Conservation (phyloP, 2,797 vertebrate species). For the Sebastes goodei region DNA sequence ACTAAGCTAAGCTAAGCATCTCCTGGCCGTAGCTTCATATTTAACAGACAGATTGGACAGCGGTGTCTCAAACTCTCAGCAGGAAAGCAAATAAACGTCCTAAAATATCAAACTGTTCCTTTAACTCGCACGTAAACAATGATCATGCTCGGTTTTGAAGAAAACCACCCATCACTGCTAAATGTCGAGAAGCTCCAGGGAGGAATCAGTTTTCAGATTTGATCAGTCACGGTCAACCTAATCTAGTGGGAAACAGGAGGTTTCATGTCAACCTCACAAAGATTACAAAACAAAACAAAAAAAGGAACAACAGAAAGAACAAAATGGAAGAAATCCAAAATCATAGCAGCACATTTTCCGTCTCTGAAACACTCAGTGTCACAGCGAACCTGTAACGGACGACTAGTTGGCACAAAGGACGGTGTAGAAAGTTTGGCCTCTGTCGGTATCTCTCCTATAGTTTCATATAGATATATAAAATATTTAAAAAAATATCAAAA, state of each 20-base stretch:
- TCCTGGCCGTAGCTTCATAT: neutral
- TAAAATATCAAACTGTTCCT: slow-evolving; percentile 15
- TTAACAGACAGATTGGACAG: neutral
- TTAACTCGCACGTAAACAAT: neutral
- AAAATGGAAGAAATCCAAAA: slow-evolving; percentile 31
- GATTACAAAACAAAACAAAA: neutral
- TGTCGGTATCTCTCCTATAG: slow-evolving; percentile 61
- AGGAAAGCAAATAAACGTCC: neutral
- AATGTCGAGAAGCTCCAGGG: slow-evolving; percentile 9
- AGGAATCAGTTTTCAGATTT: slow-evolving; percentile 15
- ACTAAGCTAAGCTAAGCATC: neutral
- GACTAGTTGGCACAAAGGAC: slow-evolving; percentile 81
- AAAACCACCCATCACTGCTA: neutral
- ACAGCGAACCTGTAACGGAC: slow-evolving; percentile 56
- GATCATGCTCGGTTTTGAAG: neutral
- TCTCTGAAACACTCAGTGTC: slow-evolving; percentile 50
- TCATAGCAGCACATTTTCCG: slow-evolving; percentile 73
- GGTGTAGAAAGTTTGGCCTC: slow-evolving; percentile 71
- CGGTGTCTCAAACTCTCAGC: neutral
- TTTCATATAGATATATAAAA: slow-evolving; percentile 75
- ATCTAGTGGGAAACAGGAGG: slow-evolving; percentile 6
- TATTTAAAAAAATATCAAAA: slow-evolving; percentile 68
- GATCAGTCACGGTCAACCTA: neutral
- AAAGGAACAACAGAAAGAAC: neutral
- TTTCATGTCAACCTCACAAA: neutral